phyloP scores from a whole-genome alignment of 2,888 invertebrate species.

The Portevinia maculata region DNA sequence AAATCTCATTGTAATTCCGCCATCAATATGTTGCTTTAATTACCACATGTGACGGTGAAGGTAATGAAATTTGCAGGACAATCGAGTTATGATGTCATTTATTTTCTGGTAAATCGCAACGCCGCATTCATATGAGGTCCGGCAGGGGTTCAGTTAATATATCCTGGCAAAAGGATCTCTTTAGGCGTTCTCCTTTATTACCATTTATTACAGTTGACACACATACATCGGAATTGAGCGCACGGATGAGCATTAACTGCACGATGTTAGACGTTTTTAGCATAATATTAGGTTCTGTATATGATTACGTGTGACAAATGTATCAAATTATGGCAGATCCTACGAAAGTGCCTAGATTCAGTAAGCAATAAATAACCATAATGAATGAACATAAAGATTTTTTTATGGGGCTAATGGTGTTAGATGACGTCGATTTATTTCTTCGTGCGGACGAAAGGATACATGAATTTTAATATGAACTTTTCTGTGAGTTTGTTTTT shows the following conservation, averaged over 20 bases:
- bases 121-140: constrained; percentile 40
- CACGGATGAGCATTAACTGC: constrained; percentile 19
- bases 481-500: too few relatives aligned
- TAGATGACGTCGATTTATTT: too few relatives aligned
- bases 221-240: constrained; percentile 9
- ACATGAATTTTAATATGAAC: too few relatives aligned
- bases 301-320: constrained; percentile 62
- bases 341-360: not conserved
- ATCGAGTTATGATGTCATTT: constrained; percentile 57
- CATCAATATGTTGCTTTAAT: constrained; percentile 54
- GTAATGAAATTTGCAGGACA: constrained; percentile 46
- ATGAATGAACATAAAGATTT: not conserved
- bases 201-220: constrained; percentile 50
- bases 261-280: constrained; percentile 23
- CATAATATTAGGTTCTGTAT: constrained; percentile 34
- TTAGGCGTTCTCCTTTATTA: not conserved
- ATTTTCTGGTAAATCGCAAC: constrained; percentile 15
- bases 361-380: not conserved
- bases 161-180: not conserved
- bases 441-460: too few relatives aligned
- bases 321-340: constrained; percentile 1
- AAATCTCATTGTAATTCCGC: constrained; percentile 31
- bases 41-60: constrained; percentile 60
- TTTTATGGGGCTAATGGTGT: too few relatives aligned
- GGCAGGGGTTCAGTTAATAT: not conserved